Base-by-base conservation (phyloP, 1,140 invertebrate species). In the Hormaphis cornu region DNA sequence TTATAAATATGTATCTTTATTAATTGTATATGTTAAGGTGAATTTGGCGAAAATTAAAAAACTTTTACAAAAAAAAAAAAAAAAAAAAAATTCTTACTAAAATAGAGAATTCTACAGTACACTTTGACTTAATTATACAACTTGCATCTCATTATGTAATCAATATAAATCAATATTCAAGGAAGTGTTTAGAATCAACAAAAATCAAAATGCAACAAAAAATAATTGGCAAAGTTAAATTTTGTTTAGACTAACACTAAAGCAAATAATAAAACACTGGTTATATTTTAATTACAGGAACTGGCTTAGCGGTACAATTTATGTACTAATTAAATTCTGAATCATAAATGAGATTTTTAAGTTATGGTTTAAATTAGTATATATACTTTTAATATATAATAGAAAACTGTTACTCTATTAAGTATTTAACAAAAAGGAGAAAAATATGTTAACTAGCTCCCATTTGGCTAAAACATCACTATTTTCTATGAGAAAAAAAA, bases 81-180 rank as follows among this genome's bases (percentile, higher is more conserved):
- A 28, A 42, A 16, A 28, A 44, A 7, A 5, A 46, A 63, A 30
- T 63, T 1, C 5, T 28, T 42, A 46, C n/a, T 20, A 63, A 44
- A 61, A 20, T 18, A 30, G 1, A 28, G 16, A 44, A 40, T 8
- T 37, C 35, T 42, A 63, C 10, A 20, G 58, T 63, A 63, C 58
- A 63, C 58, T 63, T 63, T 63, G 58, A 63, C 46, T 63, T 40
- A 37, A 63, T 61, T 61, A n/a, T 44, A 44, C 37, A 61, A 44
- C 18, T 56, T 61, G 24, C 8, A 61, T 44, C n/a, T n/a, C n/a
- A n/a, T n/a, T n/a, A 61, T 3, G 42, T 44, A 26, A 42, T 33
- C 14, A 16, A 63, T 35, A 44, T 66, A 33, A 61, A 61, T n/a
- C n/a, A n/a, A n/a, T n/a, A n/a, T n/a, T n/a, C n/a, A n/a, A n/a